Base-by-base conservation (phyloP, 2,888 invertebrate genomes). In the Neoscelio sp. region DNA sequence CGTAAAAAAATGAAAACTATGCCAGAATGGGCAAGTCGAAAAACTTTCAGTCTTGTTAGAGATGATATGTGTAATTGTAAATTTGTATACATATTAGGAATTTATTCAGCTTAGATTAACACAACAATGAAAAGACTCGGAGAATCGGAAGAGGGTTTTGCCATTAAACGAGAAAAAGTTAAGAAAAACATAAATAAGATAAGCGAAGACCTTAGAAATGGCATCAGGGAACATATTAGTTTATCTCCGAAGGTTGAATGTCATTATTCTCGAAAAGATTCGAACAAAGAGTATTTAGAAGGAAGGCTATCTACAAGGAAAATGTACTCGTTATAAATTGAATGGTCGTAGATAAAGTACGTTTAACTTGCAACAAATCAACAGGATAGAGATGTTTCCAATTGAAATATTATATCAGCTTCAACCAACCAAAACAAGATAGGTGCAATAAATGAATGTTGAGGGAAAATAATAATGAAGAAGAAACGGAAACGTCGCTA, bases 351-450 rank as follows among this genome's bases (percentile, higher is more conserved):
- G 8, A n/a, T 2, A 8, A n/a, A 48, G 15, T 5, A 15, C 2
- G 2, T 3, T 28, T 7, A 20, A 46, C 1, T 48, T 15, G 48
- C 33, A 7, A 33, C 52, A 2, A 5, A 33, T 4, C 26, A 18
- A 1, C 28, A 28, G 7, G 26, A 48, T 23, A 28, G 15, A 10
- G 15, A 48, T 10, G 8, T 48, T 8, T 87, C 86, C 58, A 84
- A 84, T 68, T 62, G 12, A 82, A 87, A 78, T 87, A 82, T 65
- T 86, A 88, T 80, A 83, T 84, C 40, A 83, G 85, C 60, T 77
- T 80, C 18, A 54, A 56, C 10, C 40, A 67, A 40, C 54, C 78
- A 0, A 80, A 80, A 46, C 86, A 86, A 73, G 86, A 87, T 76
- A 84, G 79, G 20, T 88, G 87, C 54, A 85, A 87, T 70, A 58